phyloP scores from a whole-genome alignment of 1,140 invertebrate species.

The Zeugodacus cucurbitae region DNA sequence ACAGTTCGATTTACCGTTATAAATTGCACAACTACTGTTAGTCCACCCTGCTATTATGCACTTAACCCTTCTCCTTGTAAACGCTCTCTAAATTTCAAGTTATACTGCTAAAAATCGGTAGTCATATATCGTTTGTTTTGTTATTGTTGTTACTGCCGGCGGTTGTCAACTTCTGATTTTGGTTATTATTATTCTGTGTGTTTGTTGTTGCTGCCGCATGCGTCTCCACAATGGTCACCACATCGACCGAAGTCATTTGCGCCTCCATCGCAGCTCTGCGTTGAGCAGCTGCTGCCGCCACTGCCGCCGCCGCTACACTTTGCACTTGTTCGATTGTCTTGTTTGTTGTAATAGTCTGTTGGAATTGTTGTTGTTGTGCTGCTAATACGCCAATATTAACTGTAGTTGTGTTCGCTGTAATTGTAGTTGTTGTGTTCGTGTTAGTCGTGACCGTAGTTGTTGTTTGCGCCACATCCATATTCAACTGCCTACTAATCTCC shows the following conservation, averaged over 20 bases:
- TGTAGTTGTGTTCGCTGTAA: slow-evolving; percentile 40
- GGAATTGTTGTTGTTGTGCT: neutral
- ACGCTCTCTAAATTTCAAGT: slow-evolving; percentile 46
- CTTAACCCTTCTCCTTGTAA: slow-evolving; percentile 45
- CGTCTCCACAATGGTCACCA: slow-evolving; percentile 30
- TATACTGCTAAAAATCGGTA: slow-evolving; percentile 58
- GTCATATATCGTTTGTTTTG: slow-evolving; percentile 61
- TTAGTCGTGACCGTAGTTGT: slow-evolving; percentile 47
- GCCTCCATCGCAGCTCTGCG: neutral
- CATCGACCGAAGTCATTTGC: slow-evolving; percentile 7
- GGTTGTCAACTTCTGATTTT: slow-evolving; percentile 37
- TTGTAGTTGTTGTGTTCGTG: slow-evolving; percentile 40
- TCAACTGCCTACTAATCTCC: slow-evolving; percentile 60
- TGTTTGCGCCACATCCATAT: slow-evolving; percentile 51
- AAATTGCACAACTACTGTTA: neutral
- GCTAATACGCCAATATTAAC: neutral
- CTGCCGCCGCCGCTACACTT: slow-evolving; percentile 44
- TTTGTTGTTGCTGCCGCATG: slow-evolving; percentile 47
- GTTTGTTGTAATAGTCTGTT: slow-evolving; percentile 43
- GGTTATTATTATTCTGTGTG: slow-evolving; percentile 37
- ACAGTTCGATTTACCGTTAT: neutral
- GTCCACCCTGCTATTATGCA: neutral
- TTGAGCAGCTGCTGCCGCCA: neutral
- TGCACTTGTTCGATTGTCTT: slow-evolving; percentile 63
- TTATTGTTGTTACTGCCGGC: slow-evolving; percentile 37